Conservation (phyloP, 2,113 vertebrate species). For the Dolichotis patagonum region DNA sequence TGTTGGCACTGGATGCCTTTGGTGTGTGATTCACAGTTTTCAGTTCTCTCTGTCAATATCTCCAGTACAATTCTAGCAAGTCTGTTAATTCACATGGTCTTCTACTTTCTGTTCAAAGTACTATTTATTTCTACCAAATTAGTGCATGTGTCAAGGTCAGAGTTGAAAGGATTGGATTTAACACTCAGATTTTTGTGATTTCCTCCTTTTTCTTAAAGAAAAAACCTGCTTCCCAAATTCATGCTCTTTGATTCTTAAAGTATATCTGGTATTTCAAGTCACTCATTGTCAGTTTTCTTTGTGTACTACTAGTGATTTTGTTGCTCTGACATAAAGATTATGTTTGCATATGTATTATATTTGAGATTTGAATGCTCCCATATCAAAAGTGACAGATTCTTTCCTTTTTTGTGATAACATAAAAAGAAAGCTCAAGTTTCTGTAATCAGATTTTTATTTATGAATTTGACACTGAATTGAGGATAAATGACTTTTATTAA, state of each 20-base stretch:
- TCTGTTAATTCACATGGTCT: not conserved
- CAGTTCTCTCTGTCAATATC: not conserved
- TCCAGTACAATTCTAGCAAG: not conserved
- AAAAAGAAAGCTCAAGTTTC: not conserved
- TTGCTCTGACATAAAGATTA: conserved; percentile 4
- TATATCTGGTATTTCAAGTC: not conserved
- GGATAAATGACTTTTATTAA: not conserved
- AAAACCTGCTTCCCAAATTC: not conserved
- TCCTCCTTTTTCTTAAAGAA: not conserved
- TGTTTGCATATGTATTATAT: not conserved
- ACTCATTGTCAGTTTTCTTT: not conserved
- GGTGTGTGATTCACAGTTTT: not conserved
- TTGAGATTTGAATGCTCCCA: not conserved
- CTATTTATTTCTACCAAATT: not conserved
- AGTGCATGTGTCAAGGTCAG: not conserved
- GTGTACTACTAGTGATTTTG: not conserved
- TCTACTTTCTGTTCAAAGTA: not conserved
- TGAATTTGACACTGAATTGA: not conserved
- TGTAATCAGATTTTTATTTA: not conserved
- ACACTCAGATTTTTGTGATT: conserved; percentile 16
- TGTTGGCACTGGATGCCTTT: not conserved
- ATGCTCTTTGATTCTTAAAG: not conserved
- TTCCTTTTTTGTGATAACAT: not conserved
- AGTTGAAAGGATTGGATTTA: not conserved
- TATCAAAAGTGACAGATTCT: not conserved